Evolutionary conservation across 2,888 invertebrate genomes (phyloP).

Genomic region (Hirtodrosophila confusa): DNA sequence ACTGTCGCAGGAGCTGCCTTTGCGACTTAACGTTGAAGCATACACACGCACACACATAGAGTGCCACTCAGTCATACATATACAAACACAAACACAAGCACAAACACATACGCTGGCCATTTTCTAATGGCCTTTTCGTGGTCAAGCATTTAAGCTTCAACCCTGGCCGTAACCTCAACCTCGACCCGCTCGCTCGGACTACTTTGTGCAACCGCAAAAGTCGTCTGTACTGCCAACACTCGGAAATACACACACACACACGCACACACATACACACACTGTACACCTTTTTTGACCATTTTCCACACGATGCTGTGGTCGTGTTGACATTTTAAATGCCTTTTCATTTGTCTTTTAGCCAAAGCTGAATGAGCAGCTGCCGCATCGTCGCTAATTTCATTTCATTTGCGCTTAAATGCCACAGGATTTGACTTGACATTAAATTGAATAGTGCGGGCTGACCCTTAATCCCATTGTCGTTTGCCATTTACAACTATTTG

Average conservation of each 20-base stretch:
- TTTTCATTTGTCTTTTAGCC: slow-evolving; percentile 67
- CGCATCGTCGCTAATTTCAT: slow-evolving; percentile 68
- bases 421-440: slow-evolving; percentile 53
- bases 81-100: slow-evolving; percentile 4
- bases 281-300: slow-evolving; percentile 75
- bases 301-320: slow-evolving; percentile 77
- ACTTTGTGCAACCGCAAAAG: slow-evolving; percentile 74
- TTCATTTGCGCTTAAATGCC: slow-evolving; percentile 67
- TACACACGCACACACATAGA: slow-evolving; percentile 4
- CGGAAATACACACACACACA: slow-evolving; percentile 24
- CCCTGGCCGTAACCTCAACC: slow-evolving; percentile 55
- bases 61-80: not conserved
- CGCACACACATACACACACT: slow-evolving; percentile 9
- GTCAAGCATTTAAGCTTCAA: slow-evolving; percentile 76
- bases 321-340: slow-evolving; percentile 79
- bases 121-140: slow-evolving; percentile 77
- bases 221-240: slow-evolving; percentile 51
- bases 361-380: slow-evolving; percentile 23
- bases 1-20: slow-evolving; percentile 58
- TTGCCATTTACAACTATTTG: slow-evolving; percentile 16
- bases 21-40: slow-evolving; percentile 38
- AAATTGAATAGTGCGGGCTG: slow-evolving; percentile 52
- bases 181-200: slow-evolving; percentile 47
- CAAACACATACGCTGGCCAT: slow-evolving; percentile 46
- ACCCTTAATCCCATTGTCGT: slow-evolving; percentile 26